Conservation (phyloP, 2,113 vertebrate species). For the Rhabdornis inornatus region DNA sequence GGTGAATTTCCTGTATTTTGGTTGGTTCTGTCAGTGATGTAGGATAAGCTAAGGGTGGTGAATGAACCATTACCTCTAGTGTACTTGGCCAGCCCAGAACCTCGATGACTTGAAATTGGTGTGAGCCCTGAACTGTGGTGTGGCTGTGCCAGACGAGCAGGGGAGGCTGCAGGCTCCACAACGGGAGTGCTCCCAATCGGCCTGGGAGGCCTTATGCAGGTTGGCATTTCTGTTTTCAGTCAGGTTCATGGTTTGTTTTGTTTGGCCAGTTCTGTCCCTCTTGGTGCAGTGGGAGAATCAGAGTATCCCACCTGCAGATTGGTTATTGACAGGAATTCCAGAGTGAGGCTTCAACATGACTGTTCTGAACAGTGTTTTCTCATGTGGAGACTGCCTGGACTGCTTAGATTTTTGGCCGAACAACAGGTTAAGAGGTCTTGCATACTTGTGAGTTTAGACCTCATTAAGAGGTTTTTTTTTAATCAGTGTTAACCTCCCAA, state of each 20-base stretch:
- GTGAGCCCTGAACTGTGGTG: background rate
- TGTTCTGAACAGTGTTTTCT: background rate
- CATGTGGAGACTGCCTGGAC: background rate
- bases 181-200: background rate
- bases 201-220: fast-evolving
- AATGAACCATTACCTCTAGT: background rate
- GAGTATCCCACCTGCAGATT: background rate
- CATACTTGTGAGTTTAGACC: background rate
- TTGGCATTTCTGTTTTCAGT: background rate
- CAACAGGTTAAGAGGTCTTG: background rate
- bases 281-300: fast-evolving
- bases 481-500: background rate
- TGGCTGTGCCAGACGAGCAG: background rate
- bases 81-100: background rate
- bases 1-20: background rate
- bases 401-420: background rate
- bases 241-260: background rate
- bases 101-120: background rate
- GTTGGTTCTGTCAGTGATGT: background rate
- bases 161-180: fast-evolving
- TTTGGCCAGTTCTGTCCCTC: background rate
- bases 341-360: background rate
- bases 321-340: background rate
- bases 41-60: fast-evolving
- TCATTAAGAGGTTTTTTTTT: background rate